A percentile compares a stretch with the other conserved stretches of the same genome.
Evolutionary conservation across 2,113 vertebrate genomes (phyloP).

Genomic region (Coptodon bakossiorum): DNA sequence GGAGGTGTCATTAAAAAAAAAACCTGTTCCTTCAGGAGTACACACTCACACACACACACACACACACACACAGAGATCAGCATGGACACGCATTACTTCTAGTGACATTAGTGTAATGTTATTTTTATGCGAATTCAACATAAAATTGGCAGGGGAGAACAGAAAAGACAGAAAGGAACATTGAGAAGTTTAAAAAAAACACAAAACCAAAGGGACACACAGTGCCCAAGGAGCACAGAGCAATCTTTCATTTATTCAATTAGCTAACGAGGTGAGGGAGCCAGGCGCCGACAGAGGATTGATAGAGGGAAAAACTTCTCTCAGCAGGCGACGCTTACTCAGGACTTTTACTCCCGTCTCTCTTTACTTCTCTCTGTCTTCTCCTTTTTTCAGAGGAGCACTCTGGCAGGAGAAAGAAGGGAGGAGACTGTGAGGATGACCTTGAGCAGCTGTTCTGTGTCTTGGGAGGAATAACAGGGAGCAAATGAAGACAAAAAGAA

Average conservation of each 20-base stretch:
- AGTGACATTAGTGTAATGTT: slow-evolving; percentile 41
- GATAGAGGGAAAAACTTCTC: slow-evolving; percentile 63
- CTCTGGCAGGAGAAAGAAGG: background rate
- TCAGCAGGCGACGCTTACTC: slow-evolving; percentile 67
- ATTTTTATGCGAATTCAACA: slow-evolving; percentile 35
- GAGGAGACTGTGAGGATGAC: slow-evolving; percentile 5
- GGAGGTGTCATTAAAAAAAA: slow-evolving; percentile 33
- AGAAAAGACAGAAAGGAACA: background rate
- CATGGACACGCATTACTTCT: slow-evolving; percentile 18
- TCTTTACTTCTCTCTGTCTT: background rate
- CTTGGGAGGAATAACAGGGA: background rate
- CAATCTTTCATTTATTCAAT: slow-evolving; percentile 83
- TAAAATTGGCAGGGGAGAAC: background rate
- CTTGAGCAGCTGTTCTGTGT: slow-evolving; percentile 9
- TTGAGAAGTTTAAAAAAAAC: background rate
- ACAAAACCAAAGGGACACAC: slow-evolving; percentile 17
- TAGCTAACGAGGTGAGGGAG: slow-evolving; percentile 71
- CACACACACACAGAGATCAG: background rate
- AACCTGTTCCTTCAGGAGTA: slow-evolving; percentile 3
- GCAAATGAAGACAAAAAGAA: background rate
- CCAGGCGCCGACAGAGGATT: slow-evolving; percentile 59
- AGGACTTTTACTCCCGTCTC: slow-evolving; percentile 53
- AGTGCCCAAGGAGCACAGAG: slow-evolving; percentile 63
- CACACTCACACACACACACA: background rate
- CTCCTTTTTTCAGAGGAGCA: slow-evolving; percentile 18